phyloP scores from a whole-genome alignment of 2,797 vertebrate genomes.

The Premnoplex brunnescens region DNA sequence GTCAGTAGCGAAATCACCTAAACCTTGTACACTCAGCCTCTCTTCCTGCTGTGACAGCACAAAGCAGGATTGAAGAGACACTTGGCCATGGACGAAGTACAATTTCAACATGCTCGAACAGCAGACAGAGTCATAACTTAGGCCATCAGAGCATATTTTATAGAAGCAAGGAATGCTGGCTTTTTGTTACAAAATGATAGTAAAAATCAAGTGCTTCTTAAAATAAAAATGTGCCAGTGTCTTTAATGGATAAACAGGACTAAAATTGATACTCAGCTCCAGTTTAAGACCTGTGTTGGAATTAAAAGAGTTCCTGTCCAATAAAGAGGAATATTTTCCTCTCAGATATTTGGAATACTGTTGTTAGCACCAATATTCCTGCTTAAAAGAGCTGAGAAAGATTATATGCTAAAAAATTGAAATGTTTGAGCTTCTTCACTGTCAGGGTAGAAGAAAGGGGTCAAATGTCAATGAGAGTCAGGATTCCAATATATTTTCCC shows the following conservation, averaged over 20 bases:
- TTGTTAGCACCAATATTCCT: not conserved
- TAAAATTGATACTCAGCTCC: not conserved
- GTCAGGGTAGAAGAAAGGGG: not conserved
- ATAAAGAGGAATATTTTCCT: not conserved
- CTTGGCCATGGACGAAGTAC: constrained; percentile 9
- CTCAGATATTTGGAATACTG: not conserved
- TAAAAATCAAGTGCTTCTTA: not conserved
- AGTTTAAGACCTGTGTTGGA: not conserved
- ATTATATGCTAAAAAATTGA: not conserved
- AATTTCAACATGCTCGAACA: constrained; percentile 10
- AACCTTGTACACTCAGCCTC: constrained; percentile 47
- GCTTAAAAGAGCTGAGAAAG: not conserved
- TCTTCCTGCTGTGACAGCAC: constrained; percentile 53
- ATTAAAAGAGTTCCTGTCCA: not conserved
- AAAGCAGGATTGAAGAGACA: constrained; percentile 55
- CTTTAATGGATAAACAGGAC: not conserved
- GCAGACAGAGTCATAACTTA: constrained; percentile 47
- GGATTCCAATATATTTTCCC: not conserved
- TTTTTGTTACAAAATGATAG: not conserved
- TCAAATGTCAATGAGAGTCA: not conserved
- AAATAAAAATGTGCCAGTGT: not conserved
- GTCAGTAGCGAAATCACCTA: constrained; percentile 19
- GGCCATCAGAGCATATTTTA: constrained; percentile 39
- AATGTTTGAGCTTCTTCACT: not conserved
- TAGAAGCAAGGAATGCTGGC: not conserved